phyloP scores from a whole-genome alignment of 2,113 vertebrate species.

The Ophthalmolycus amberensis region DNA sequence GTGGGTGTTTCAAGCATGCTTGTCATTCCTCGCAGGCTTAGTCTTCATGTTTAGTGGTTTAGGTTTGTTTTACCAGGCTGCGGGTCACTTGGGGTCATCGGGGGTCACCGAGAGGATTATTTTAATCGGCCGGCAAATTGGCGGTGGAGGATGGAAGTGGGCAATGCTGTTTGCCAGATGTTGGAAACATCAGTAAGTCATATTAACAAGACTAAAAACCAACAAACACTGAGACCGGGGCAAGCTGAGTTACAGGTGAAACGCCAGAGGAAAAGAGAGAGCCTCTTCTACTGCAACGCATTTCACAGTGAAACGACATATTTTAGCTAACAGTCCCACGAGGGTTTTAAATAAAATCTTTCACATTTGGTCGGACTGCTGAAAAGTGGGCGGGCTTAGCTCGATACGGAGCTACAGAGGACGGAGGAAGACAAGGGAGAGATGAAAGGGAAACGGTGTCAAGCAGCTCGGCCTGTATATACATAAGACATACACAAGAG shows the following conservation, averaged over 20 bases:
- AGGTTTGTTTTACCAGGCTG: conserved; percentile 48
- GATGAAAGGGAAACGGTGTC: too few relatives aligned
- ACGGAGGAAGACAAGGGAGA: background rate
- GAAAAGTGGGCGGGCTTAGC: background rate
- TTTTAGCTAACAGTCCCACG: background rate
- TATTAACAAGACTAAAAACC: background rate
- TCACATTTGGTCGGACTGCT: background rate
- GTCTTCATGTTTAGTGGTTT: conserved; percentile 69
- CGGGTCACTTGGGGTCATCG: conserved; percentile 58
- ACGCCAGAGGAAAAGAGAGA: background rate
- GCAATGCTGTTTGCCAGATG: background rate
- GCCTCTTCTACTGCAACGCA: background rate
- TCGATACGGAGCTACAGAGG: too few relatives aligned
- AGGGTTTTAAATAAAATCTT: background rate
- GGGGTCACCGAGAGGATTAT: conserved; percentile 70
- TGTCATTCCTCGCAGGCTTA: conserved; percentile 75
- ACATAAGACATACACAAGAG: background rate
- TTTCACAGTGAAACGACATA: too few relatives aligned
- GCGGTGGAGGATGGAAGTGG: conserved; percentile 19
- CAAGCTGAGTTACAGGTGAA: background rate
- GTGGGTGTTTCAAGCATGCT: conserved; percentile 62
- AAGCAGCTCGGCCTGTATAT: background rate
- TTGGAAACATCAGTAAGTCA: conserved; percentile 10
- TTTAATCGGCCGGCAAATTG: conserved; percentile 66
- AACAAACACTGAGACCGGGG: background rate